A percentile compares a stretch with the other conserved stretches of the same genome.
Conservation (phyloP, 2,797 vertebrate genomes). For the Megalops cyprinoides region DNA sequence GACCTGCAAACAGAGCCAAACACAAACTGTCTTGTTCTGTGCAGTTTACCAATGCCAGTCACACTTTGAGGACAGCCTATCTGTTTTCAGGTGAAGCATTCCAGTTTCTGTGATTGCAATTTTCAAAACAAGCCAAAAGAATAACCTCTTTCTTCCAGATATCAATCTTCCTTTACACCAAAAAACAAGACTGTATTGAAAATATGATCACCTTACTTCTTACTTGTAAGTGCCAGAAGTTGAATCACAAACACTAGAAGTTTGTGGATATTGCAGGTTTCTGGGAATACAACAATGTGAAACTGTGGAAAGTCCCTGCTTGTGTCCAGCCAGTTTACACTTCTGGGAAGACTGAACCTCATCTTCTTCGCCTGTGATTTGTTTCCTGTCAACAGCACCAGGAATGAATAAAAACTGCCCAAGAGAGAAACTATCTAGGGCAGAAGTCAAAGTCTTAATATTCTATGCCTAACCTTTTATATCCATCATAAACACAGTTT, state of each 20-base stretch:
- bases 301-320: not conserved
- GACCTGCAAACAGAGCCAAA: slow-evolving; percentile 2
- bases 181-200: not conserved
- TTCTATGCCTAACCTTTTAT: not conserved
- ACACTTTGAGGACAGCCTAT: not conserved
- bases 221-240: not conserved
- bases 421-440: not conserved
- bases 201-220: not conserved
- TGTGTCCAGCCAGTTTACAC: not conserved
- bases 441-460: not conserved
- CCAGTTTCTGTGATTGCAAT: too few relatives aligned
- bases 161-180: not conserved
- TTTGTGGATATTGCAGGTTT: not conserved
- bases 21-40: not conserved
- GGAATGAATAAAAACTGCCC: not conserved
- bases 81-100: too few relatives aligned
- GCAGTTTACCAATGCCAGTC: too few relatives aligned
- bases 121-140: slow-evolving; percentile 41
- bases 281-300: not conserved
- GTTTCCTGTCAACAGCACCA: not conserved
- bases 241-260: not conserved
- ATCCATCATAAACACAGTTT: slow-evolving; percentile 17
- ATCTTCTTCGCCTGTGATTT: not conserved
- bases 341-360: not conserved
- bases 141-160: slow-evolving; percentile 4